Conservation (phyloP, 1,140 invertebrate species). For the Halesus radiatus region DNA sequence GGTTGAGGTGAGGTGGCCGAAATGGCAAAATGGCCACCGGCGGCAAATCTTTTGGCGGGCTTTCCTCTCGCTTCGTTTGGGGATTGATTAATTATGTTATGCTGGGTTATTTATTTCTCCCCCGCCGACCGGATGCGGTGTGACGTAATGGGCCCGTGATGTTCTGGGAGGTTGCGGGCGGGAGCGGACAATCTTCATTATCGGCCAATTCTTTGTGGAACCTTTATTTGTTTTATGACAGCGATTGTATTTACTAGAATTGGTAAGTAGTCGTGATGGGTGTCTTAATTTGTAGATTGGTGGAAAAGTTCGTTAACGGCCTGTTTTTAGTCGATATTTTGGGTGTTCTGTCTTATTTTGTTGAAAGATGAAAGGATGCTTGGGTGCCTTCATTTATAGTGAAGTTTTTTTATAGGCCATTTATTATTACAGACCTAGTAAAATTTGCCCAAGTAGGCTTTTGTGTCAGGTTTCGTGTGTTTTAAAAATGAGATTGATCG, state of each 20-base stretch:
- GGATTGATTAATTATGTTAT: conserved; percentile 28
- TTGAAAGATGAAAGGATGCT: no score
- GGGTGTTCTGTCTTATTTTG: no score
- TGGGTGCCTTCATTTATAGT: no score
- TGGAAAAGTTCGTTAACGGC: not conserved
- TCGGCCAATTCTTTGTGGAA: not conserved
- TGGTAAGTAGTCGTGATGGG: not conserved
- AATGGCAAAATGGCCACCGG: conserved; percentile 10
- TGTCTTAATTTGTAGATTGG: not conserved
- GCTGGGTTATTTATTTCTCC: not conserved
- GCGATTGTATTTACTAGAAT: not conserved
- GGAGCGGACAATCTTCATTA: no score
- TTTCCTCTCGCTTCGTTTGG: conserved; percentile 3
- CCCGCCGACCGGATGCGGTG: conserved; percentile 7
- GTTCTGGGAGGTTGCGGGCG: not conserved
- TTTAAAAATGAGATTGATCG: no score
- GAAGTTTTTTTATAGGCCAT: no score
- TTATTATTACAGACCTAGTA: no score
- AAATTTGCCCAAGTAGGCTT: no score
- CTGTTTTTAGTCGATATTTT: no score
- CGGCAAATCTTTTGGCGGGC: conserved; percentile 14
- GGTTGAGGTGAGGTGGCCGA: no score
- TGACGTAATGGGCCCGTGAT: not conserved
- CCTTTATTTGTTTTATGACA: conserved; percentile 1
- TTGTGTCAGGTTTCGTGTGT: no score